A percentile compares a stretch with the other conserved stretches of the same genome.
Conservation (phyloP, 1,140 invertebrate species). For the Stratiolaelaps scimitus region DNA sequence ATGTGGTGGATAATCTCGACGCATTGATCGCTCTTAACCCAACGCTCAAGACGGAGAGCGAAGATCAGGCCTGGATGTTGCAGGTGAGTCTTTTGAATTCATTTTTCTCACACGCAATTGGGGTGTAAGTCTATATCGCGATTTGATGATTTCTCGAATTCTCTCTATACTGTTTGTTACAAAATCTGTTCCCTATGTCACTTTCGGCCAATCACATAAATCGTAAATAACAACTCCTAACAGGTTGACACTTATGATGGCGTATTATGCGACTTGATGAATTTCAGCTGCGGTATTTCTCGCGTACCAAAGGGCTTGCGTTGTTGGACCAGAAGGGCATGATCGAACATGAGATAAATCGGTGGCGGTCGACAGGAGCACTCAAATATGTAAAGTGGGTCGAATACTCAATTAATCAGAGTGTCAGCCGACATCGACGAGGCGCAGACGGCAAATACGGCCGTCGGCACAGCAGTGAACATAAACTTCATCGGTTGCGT, state of each 20-base stretch:
- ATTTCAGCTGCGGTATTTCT: conserved; percentile 9
- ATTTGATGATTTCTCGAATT: too few relatives aligned
- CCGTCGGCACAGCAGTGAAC: conserved; percentile 44
- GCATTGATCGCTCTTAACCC: conserved; percentile 1
- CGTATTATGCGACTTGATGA: not conserved
- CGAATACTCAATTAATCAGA: conserved; percentile 72
- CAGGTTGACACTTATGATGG: not conserved
- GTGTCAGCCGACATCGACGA: conserved; percentile 66
- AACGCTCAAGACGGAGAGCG: not conserved
- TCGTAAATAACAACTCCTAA: not conserved
- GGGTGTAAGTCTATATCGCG: not conserved
- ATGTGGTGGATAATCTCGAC: conserved; percentile 52
- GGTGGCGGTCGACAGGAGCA: not conserved
- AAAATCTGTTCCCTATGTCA: too few relatives aligned
- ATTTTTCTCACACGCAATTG: too few relatives aligned
- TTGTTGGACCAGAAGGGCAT: conserved; percentile 6
- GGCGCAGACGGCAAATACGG: conserved; percentile 64
- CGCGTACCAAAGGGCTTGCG: not conserved
- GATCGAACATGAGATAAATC: not conserved
- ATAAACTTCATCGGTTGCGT: conserved; percentile 34
- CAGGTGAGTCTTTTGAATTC: not conserved
- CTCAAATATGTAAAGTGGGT: conserved; percentile 65
- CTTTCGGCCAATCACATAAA: conserved; percentile 29
- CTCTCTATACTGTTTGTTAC: too few relatives aligned
- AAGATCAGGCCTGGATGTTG: conserved; percentile 19